A percentile compares a stretch with the other conserved stretches of the same genome.
Evolutionary conservation across 2,797 vertebrate species (phyloP).

Genomic region (Phoxinus dragarum): DNA sequence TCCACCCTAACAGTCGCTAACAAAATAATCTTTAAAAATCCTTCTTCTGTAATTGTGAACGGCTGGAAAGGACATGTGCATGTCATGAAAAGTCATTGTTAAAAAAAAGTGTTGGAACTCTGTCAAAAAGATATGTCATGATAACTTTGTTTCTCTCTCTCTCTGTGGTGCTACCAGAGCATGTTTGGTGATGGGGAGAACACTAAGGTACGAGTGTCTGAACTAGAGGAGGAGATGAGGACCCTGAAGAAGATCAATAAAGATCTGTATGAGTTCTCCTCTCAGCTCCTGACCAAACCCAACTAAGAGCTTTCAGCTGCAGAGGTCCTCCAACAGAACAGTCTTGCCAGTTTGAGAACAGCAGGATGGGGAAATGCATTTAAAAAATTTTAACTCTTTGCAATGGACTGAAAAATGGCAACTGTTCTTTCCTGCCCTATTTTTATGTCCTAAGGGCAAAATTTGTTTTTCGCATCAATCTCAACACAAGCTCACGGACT

Average conservation of each 20-base stretch:
- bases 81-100: background rate
- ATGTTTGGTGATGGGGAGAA: conserved; percentile 90
- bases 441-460: background rate
- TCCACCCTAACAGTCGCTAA: background rate
- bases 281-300: conserved; percentile 88
- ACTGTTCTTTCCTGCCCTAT: background rate
- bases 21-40: background rate
- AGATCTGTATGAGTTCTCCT: conserved; percentile 93
- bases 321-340: conserved; percentile 2
- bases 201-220: conserved; percentile 86
- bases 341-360: background rate
- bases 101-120: background rate
- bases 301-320: conserved; percentile 59
- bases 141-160: background rate
- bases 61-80: background rate
- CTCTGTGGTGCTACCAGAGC: conserved; percentile 71
- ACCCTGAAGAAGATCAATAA: conserved; percentile 95
- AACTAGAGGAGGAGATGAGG: conserved; percentile 93
- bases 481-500: background rate
- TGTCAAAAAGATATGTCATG: conserved; percentile 11
- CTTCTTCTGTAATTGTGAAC: background rate
- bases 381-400: background rate
- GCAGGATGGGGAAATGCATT: background rate
- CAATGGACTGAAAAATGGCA: conserved; percentile 17
- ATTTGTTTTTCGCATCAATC: background rate